Evolutionary conservation across 2,888 invertebrate genomes (phyloP).

Genomic region (Campoplex capitator): DNA sequence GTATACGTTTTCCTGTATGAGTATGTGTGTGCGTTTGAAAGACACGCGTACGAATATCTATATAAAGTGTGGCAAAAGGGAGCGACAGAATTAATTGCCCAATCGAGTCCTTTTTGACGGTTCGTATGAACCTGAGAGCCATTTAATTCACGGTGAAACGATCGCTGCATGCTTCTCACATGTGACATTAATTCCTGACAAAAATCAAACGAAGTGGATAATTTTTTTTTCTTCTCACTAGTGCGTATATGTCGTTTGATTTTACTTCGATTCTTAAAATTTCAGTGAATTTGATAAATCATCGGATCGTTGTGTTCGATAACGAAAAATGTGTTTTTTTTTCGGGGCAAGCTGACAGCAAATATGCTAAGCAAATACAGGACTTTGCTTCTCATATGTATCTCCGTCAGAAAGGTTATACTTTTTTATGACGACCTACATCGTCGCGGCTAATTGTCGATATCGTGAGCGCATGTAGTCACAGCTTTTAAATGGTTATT

Average conservation of each 20-base stretch:
- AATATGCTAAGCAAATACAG: background rate
- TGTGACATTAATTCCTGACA: slow-evolving; percentile 44
- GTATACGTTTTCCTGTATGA: background rate
- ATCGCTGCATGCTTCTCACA: slow-evolving; percentile 23
- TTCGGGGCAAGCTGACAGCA: background rate
- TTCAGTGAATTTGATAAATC: background rate
- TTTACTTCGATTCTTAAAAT: slow-evolving; percentile 27
- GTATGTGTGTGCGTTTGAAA: background rate
- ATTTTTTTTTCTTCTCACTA: slow-evolving; percentile 10
- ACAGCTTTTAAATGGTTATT: slow-evolving; percentile 28
- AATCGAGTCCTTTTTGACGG: slow-evolving; percentile 55
- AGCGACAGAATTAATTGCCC: slow-evolving; percentile 63
- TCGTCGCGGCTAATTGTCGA: slow-evolving; percentile 18
- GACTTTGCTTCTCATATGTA: background rate
- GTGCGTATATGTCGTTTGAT: background rate
- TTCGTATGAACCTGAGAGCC: slow-evolving; percentile 40
- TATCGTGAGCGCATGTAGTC: slow-evolving; percentile 17
- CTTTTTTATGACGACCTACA: background rate
- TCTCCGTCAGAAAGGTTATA: background rate
- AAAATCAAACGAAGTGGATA: slow-evolving; percentile 39
- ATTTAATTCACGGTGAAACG: slow-evolving; percentile 46
- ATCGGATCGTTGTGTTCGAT: background rate
- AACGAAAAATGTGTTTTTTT: background rate
- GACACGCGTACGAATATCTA: background rate
- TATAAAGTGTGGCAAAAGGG: slow-evolving; percentile 31